Evolutionary conservation across 2,797 vertebrate species (phyloP).

Genomic region (Macropus fuliginosus): DNA sequence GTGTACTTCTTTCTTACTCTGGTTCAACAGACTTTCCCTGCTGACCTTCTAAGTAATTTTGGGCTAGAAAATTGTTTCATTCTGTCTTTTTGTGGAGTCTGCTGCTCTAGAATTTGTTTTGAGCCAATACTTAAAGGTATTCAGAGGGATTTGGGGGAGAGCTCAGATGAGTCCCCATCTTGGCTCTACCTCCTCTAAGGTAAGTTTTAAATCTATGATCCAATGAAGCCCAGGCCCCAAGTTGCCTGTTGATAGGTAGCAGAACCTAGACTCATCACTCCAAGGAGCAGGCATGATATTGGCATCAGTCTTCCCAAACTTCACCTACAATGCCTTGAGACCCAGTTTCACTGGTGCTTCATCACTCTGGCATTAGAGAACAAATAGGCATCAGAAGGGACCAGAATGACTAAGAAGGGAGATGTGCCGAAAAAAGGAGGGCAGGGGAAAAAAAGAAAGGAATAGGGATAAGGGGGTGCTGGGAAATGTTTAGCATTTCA

Average conservation of each 20-base stretch:
- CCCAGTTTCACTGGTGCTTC: not conserved
- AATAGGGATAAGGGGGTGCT: not conserved
- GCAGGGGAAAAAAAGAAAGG: not conserved
- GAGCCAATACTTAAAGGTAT: too few relatives aligned
- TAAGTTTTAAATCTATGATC: not conserved
- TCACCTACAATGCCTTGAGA: not conserved
- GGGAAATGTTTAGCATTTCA: not conserved
- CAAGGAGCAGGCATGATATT: not conserved
- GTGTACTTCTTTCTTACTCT: too few relatives aligned
- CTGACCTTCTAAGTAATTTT: too few relatives aligned
- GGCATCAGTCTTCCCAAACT: not conserved
- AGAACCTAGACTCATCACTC: not conserved
- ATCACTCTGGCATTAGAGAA: not conserved
- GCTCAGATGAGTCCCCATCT: too few relatives aligned
- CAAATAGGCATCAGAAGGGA: not conserved
- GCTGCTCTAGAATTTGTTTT: too few relatives aligned
- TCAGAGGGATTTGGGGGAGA: too few relatives aligned
- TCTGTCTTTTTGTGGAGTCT: too few relatives aligned
- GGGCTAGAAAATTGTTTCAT: too few relatives aligned
- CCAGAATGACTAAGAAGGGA: not conserved
- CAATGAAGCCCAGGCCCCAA: not conserved
- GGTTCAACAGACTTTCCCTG: too few relatives aligned
- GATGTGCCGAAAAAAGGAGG: not conserved
- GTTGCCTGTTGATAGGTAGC: fast-evolving
- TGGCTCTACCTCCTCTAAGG: too few relatives aligned